A percentile compares a stretch with the other conserved stretches of the same genome.
These are phyloP conservation scores for Physocephala rufipes DNA, from an alignment of 2,888 invertebrate species.

Conservation along the genomic window DNA sequence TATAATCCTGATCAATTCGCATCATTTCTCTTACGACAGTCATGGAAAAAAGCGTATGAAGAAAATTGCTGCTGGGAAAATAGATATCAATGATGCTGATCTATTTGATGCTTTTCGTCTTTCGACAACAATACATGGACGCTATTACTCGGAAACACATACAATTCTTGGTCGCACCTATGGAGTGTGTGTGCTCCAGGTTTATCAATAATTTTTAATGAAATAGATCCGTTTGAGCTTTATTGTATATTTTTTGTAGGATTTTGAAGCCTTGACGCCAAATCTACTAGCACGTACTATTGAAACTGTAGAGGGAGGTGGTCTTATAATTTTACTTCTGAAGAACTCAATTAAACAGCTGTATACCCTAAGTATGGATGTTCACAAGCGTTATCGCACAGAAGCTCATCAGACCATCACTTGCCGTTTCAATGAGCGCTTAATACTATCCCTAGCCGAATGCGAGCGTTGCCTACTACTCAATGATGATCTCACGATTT, in stretches of 20 bases:
- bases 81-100: conserved; percentile 93
- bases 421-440: conserved; percentile 95
- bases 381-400: conserved; percentile 90
- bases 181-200: conserved; percentile 91
- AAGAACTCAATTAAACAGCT: conserved; percentile 91
- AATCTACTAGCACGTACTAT: conserved; percentile 95
- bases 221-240: neutral
- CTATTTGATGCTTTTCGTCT: conserved; percentile 96
- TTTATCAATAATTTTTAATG: conserved; percentile 21
- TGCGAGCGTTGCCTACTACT: conserved; percentile 91
- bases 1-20: neutral
- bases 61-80: conserved; percentile 87
- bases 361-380: conserved; percentile 98
- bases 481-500: conserved; percentile 89
- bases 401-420: conserved; percentile 93
- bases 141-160: conserved; percentile 97
- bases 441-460: conserved; percentile 88
- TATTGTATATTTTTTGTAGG: conserved; percentile 64
- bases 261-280: conserved; percentile 97
- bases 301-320: conserved; percentile 98
- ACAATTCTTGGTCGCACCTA: conserved; percentile 97
- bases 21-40: conserved; percentile 64
- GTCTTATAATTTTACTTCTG: conserved; percentile 88
- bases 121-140: conserved; percentile 95
- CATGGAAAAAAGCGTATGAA: conserved; percentile 94